phyloP scores from a whole-genome alignment of 2,888 invertebrate species.

The Heliothis peltigera region DNA sequence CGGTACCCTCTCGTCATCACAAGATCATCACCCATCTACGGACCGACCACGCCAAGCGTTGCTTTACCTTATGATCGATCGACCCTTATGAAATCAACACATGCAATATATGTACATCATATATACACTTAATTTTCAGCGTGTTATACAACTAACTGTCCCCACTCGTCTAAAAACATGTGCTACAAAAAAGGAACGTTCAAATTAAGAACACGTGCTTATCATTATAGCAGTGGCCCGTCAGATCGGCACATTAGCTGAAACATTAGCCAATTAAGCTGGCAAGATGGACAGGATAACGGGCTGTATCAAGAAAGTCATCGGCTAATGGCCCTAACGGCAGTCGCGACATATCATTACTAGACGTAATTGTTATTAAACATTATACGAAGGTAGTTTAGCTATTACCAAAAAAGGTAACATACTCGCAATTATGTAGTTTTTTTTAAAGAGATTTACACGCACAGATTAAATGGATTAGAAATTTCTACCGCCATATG shows the following conservation, averaged over 20 bases:
- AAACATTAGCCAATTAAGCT: conserved; percentile 73
- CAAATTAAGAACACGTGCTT: conserved; percentile 41
- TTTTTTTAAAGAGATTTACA: conserved; percentile 15
- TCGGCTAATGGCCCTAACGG: conserved; percentile 70
- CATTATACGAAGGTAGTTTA: conserved; percentile 40
- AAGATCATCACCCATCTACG: too few relatives aligned
- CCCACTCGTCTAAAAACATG: conserved; percentile 14
- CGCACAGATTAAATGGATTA: neutral
- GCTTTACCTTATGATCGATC: too few relatives aligned
- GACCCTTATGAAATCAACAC: too few relatives aligned
- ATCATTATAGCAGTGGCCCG: conserved; percentile 47
- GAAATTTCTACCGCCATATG: conserved; percentile 2
- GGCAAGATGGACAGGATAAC: conserved; percentile 71
- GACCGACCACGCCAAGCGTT: too few relatives aligned
- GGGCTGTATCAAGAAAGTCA: conserved; percentile 75
- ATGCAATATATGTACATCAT: too few relatives aligned
- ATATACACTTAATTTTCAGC: too few relatives aligned
- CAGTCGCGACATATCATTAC: conserved; percentile 52
- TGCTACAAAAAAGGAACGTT: conserved; percentile 19
- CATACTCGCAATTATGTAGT: conserved; percentile 25
- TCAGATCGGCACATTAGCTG: conserved; percentile 67
- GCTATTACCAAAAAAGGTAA: conserved; percentile 35
- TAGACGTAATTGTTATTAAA: conserved; percentile 64
- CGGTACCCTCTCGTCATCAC: too few relatives aligned
- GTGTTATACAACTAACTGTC: conserved; percentile 26